Evolutionary conservation across 2,888 invertebrate genomes (phyloP).

Genomic region (Dryomyza anilis): DNA sequence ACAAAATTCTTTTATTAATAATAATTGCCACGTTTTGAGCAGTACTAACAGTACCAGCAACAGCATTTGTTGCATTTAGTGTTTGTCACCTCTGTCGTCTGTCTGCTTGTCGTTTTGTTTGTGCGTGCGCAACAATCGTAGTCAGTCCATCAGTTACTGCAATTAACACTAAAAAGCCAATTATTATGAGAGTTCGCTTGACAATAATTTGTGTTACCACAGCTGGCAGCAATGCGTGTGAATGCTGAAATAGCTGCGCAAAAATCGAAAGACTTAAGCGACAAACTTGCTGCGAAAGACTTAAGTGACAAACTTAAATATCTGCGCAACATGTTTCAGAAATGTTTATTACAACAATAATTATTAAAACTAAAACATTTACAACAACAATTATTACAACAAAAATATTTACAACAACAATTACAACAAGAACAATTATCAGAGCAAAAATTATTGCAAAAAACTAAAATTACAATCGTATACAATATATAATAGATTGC

Average conservation of each 20-base stretch:
- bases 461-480: too few species aligned
- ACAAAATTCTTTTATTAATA: too few species aligned
- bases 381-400: too few species aligned
- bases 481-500: too few species aligned
- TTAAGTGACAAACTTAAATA: too few species aligned
- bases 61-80: background rate
- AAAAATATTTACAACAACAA: too few species aligned
- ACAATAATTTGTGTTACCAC: background rate
- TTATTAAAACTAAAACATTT: too few species aligned
- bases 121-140: background rate
- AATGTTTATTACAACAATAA: too few species aligned
- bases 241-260: background rate
- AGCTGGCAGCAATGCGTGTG: background rate
- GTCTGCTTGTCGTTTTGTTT: background rate
- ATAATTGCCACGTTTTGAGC: too few species aligned
- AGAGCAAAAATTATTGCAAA: too few species aligned
- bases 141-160: background rate
- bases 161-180: conserved; percentile 3
- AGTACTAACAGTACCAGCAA: background rate
- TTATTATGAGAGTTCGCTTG: background rate
- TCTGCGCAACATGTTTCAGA: too few species aligned
- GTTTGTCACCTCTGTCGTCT: background rate
- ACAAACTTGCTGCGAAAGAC: conserved; percentile 6
- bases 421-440: too few species aligned
- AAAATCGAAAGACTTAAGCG: conserved; percentile 7